A percentile compares a stretch with the other conserved stretches of the same genome.
These are phyloP conservation scores for Poeciliopsis infans DNA, from an alignment of 2,797 vertebrate species.

Conservation along the genomic window DNA sequence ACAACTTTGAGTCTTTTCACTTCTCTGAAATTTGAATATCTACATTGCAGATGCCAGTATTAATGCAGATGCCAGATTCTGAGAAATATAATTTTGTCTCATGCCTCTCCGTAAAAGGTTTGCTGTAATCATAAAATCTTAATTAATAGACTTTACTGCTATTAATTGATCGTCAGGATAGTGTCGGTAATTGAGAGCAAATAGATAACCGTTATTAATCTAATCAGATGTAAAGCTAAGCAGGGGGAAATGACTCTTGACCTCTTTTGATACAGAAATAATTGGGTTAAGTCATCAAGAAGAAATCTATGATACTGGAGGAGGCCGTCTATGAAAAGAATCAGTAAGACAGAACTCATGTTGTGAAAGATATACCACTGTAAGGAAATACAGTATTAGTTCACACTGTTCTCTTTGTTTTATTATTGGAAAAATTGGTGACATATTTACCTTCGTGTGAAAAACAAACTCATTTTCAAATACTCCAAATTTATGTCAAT, in stretches of 20 bases:
- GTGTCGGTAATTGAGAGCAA: slow-evolving; percentile 21
- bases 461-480: not conserved
- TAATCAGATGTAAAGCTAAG: slow-evolving; percentile 31
- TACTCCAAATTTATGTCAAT: not conserved
- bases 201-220: slow-evolving; percentile 60
- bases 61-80: not conserved
- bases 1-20: not conserved
- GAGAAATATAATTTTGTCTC: not conserved
- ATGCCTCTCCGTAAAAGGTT: not conserved
- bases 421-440: not conserved
- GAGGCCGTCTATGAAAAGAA: slow-evolving; percentile 12
- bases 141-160: not conserved
- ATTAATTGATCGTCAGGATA: slow-evolving; percentile 13
- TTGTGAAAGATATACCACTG: not conserved
- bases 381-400: not conserved
- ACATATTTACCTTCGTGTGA: not conserved
- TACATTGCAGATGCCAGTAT: not conserved
- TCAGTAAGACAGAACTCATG: not conserved
- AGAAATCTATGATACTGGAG: not conserved
- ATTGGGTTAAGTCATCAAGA: slow-evolving; percentile 53
- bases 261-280: slow-evolving; percentile 33
- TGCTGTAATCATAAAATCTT: slow-evolving; percentile 10
- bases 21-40: not conserved
- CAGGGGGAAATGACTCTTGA: slow-evolving; percentile 43
- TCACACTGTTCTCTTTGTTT: not conserved